Percentiles rank a stretch among this genome's conserved stretches.
Conservation (phyloP, 1,140 invertebrate genomes). For the Telenomus remus region DNA sequence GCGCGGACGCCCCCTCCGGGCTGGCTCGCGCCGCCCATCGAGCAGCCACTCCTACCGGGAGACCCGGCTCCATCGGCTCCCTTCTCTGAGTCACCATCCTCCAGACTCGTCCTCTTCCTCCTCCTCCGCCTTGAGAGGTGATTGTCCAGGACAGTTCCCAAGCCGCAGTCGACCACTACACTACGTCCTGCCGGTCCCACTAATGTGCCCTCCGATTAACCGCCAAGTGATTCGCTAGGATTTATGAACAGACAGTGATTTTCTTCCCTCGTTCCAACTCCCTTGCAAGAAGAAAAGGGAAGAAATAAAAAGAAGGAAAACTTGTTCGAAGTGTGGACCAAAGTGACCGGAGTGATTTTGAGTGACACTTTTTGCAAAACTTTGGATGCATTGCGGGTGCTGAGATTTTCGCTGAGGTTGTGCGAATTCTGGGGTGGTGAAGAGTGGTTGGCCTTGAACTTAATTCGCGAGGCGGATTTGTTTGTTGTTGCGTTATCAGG, state of each 20-base stretch:
- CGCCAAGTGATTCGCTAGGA: slow-evolving; percentile 30
- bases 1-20: background rate
- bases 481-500: slow-evolving; percentile 20
- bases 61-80: slow-evolving; percentile 37
- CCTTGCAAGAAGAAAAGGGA: no score
- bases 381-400: no score
- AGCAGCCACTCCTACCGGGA: slow-evolving; percentile 21
- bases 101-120: slow-evolving; percentile 41
- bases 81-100: slow-evolving; percentile 44
- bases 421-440: no score
- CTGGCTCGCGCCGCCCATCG: slow-evolving; percentile 38
- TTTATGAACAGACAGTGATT: slow-evolving; percentile 36
- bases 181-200: slow-evolving; percentile 61
- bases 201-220: slow-evolving; percentile 32
- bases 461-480: slow-evolving; percentile 14
- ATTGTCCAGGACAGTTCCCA: slow-evolving; percentile 72
- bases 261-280: no score
- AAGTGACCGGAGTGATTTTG: no score
- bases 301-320: no score
- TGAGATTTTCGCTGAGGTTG: no score
- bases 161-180: slow-evolving; percentile 74
- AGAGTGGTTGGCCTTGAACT: slow-evolving; percentile 21
- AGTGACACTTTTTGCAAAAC: no score
- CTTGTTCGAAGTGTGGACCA: slow-evolving; percentile 28
- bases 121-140: slow-evolving; percentile 61